Evolutionary conservation across 2,888 invertebrate genomes (phyloP).

Genomic region (Corbicula japonica): DNA sequence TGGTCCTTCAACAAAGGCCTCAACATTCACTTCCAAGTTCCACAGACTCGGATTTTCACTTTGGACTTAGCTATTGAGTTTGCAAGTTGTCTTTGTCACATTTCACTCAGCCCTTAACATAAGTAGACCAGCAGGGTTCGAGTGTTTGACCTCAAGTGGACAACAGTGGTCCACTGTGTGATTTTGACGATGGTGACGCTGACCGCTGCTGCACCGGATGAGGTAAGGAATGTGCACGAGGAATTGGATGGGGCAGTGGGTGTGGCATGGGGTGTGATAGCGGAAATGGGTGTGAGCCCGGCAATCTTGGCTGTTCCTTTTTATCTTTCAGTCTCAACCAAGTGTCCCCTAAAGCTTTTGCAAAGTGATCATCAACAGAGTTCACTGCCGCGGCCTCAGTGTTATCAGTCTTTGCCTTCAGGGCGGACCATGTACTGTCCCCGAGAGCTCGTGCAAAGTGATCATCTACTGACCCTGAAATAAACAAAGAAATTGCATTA

Average conservation of each 20-base stretch:
- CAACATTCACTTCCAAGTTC: too few species aligned
- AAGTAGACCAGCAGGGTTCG: too few species aligned
- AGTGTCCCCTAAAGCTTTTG: constrained; percentile 94
- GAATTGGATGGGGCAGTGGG: constrained; percentile 48
- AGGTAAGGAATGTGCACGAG: constrained; percentile 51
- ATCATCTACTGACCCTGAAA: constrained; percentile 92
- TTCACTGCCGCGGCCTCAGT: constrained; percentile 69
- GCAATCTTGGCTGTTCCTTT: constrained; percentile 67
- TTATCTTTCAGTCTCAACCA: constrained; percentile 88
- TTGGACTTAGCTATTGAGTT: too few species aligned
- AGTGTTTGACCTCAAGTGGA: too few species aligned
- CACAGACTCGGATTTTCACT: too few species aligned
- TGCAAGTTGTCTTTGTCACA: too few species aligned
- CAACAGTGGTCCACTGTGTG: constrained; percentile 65
- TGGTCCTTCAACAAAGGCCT: too few species aligned
- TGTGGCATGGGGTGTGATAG: constrained; percentile 53
- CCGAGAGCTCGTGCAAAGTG: constrained; percentile 96
- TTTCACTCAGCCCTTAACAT: too few species aligned
- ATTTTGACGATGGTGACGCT: constrained; percentile 60
- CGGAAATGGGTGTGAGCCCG: constrained; percentile 58
- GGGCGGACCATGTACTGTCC: constrained; percentile 91
- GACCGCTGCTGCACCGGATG: constrained; percentile 52
- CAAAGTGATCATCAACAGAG: constrained; percentile 95
- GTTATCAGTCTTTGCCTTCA: constrained; percentile 80
- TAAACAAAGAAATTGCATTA: too few species aligned